Percentiles rank a stretch among this genome's conserved stretches.
Evolutionary conservation across 2,797 vertebrate genomes (phyloP).

Genomic region (Mallotus villosus): DNA sequence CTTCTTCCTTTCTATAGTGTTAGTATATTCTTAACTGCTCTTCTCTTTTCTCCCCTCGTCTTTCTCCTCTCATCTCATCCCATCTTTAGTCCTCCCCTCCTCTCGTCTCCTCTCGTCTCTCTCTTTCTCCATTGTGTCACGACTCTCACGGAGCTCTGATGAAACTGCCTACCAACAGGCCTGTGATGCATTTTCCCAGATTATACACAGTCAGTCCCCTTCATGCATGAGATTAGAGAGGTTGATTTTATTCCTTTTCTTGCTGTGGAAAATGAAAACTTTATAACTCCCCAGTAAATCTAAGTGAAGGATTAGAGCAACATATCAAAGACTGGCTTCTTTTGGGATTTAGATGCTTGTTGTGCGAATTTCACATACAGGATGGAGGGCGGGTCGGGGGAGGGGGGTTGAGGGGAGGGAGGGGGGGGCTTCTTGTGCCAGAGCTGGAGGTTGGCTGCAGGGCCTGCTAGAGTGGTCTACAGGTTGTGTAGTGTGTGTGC

Average conservation of each 20-base stretch:
- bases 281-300: slow-evolving; percentile 1
- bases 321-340: not conserved
- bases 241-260: not conserved
- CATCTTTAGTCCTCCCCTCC: not conserved
- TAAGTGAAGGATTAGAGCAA: slow-evolving; percentile 4
- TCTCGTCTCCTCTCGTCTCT: slow-evolving; percentile 30
- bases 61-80: not conserved
- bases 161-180: not conserved
- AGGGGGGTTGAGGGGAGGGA: slow-evolving; percentile 11
- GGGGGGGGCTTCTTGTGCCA: slow-evolving; percentile 5
- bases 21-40: not conserved
- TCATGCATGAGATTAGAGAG: not conserved
- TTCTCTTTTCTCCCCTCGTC: not conserved
- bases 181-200: not conserved
- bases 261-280: not conserved
- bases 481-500: slow-evolving; percentile 4
- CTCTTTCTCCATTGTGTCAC: slow-evolving; percentile 19
- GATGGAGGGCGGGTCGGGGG: not conserved
- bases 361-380: not conserved
- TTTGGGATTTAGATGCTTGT: not conserved
- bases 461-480: not conserved
- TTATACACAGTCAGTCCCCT: not conserved
- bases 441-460: slow-evolving; percentile 1
- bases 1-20: too few species aligned
- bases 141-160: not conserved